A percentile compares a stretch with the other conserved stretches of the same genome.
Conservation (phyloP, 2,888 invertebrate genomes). For the Lasioglossum leucozonium region DNA sequence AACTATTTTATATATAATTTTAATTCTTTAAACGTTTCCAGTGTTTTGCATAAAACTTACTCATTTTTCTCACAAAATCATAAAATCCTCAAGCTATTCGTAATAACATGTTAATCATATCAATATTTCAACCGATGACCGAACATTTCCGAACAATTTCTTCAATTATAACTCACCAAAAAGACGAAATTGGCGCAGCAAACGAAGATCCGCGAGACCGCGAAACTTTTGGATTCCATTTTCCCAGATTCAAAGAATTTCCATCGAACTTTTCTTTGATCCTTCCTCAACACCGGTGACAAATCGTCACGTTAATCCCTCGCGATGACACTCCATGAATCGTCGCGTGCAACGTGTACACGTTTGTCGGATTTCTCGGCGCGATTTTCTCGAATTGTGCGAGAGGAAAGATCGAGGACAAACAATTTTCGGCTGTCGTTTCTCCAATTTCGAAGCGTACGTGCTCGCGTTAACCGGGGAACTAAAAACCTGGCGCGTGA, state of each 20-base stretch:
- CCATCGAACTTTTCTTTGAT: not conserved
- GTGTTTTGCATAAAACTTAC: no score
- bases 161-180: slow-evolving; percentile 74
- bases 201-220: slow-evolving; percentile 77
- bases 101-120: no score
- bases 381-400: not conserved
- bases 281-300: slow-evolving; percentile 19
- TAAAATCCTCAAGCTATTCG: no score
- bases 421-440: not conserved
- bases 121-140: not conserved
- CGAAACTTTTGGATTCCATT: slow-evolving; percentile 75
- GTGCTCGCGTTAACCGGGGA: slow-evolving; percentile 59
- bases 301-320: slow-evolving; percentile 43
- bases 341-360: not conserved
- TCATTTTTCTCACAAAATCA: no score
- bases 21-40: no score
- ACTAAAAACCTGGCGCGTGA: slow-evolving; percentile 68
- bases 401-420: not conserved
- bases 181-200: slow-evolving; percentile 82
- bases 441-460: slow-evolving; percentile 49
- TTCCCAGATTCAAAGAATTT: slow-evolving; percentile 4
- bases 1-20: no score
- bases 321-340: slow-evolving; percentile 44
- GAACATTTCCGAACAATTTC: not conserved
- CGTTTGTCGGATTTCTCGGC: no score